Percentiles rank a stretch among this genome's conserved stretches.
phyloP scores from a whole-genome alignment of 2,797 vertebrate genomes.

The Paedocypris micromegethes region DNA sequence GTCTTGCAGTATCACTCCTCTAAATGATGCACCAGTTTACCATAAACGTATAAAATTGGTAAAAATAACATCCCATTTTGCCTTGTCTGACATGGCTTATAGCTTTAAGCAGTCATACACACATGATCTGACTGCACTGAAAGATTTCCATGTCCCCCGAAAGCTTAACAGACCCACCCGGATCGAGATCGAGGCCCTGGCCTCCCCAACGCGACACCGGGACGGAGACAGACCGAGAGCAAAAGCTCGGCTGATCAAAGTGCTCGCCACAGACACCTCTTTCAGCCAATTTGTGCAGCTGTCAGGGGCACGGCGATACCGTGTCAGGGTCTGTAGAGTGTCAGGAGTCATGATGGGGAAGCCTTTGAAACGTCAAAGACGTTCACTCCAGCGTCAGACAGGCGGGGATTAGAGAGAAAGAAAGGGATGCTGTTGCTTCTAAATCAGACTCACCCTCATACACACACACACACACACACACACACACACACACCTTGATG shows the following conservation, averaged over 20 bases:
- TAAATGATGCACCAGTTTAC: conserved; percentile 31
- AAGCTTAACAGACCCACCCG: conserved; percentile 33
- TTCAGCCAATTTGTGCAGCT: conserved; percentile 72
- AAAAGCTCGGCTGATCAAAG: conserved; percentile 59
- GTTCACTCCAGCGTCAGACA: conserved; percentile 39
- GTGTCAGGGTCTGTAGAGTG: conserved; percentile 63
- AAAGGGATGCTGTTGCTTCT: conserved; percentile 31
- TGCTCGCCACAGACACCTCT: conserved; percentile 62
- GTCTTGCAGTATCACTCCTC: neutral
- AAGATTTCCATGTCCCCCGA: conserved; percentile 18
- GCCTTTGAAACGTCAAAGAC: conserved; percentile 68
- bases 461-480: conserved; percentile 25
- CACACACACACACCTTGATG: conserved; percentile 18
- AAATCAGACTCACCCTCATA: conserved; percentile 29
- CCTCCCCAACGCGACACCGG: conserved; percentile 28
- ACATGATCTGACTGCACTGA: conserved; percentile 23
- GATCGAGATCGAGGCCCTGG: conserved; percentile 28
- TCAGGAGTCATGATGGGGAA: conserved; percentile 67
- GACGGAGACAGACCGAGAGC: conserved; percentile 43
- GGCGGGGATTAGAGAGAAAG: conserved; percentile 40
- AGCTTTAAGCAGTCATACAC: conserved; percentile 31
- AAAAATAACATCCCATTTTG: conserved; percentile 41
- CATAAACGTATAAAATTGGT: conserved; percentile 36
- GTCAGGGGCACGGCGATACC: conserved; percentile 63
- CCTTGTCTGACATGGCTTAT: conserved; percentile 33